phyloP scores from a whole-genome alignment of 2,888 invertebrate genomes.

The Halocaridina rubra region DNA sequence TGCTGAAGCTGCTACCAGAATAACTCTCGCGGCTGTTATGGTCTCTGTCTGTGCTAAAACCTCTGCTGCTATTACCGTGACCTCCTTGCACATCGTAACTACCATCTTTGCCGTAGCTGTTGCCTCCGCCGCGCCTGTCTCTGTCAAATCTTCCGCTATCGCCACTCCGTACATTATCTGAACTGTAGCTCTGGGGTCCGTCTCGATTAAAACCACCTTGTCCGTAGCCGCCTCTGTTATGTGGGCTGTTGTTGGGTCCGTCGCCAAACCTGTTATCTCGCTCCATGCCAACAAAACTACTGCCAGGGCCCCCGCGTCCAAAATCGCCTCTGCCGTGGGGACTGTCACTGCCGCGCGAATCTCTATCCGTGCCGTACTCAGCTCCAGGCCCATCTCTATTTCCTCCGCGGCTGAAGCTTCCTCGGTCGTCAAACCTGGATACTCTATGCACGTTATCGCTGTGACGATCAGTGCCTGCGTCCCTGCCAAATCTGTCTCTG shows the following conservation, averaged over 20 bases:
- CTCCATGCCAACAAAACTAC: background rate
- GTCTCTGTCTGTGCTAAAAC: slow-evolving; percentile 8
- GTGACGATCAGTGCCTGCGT: background rate
- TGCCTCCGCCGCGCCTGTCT: background rate
- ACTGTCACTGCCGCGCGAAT: slow-evolving; percentile 17
- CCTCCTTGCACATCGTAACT: background rate
- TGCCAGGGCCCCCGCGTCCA: too few species aligned
- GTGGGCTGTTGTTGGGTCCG: background rate
- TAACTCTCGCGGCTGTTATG: slow-evolving; percentile 31
- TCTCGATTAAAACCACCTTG: background rate
- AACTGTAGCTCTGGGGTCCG: too few species aligned
- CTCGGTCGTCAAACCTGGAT: background rate
- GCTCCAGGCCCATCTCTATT: slow-evolving; percentile 10
- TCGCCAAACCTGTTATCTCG: background rate
- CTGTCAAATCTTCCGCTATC: background rate
- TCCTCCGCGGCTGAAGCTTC: background rate
- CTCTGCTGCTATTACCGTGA: background rate
- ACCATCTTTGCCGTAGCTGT: background rate
- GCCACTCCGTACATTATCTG: too few species aligned
- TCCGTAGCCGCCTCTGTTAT: background rate
- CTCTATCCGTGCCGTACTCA: slow-evolving; percentile 31
- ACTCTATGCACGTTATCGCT: background rate
- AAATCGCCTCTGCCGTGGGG: background rate
- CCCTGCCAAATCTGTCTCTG: background rate
- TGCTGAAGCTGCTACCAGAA: slow-evolving; percentile 10